phyloP scores from a whole-genome alignment of 2,113 vertebrate genomes.

The Clinocottus analis region DNA sequence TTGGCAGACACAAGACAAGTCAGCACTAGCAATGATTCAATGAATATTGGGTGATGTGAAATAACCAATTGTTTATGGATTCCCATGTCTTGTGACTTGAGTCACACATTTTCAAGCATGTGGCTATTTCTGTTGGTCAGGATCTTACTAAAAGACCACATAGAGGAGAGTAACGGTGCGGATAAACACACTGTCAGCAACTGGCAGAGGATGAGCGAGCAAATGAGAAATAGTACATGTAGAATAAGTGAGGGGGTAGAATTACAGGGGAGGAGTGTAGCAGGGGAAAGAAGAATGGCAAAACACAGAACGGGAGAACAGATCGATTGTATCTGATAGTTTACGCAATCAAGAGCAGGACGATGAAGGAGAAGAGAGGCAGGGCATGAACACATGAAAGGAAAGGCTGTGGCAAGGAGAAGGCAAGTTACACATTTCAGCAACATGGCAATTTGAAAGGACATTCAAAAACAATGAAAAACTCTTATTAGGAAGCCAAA shows the following conservation, averaged over 20 bases:
- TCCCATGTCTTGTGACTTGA: not conserved
- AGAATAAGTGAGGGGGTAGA: slow-evolving; percentile 13
- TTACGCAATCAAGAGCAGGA: slow-evolving; percentile 41
- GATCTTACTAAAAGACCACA: not conserved
- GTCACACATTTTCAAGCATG: not conserved
- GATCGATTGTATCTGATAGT: slow-evolving; percentile 43
- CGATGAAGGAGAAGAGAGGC: slow-evolving; percentile 39
- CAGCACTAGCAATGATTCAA: not conserved
- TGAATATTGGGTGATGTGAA: not conserved
- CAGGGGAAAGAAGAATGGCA: slow-evolving; percentile 6
- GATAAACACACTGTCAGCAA: slow-evolving; percentile 1
- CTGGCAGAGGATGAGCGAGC: no score
- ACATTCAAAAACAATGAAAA: not conserved
- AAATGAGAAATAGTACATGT: not conserved
- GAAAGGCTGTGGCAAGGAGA: slow-evolving; percentile 38
- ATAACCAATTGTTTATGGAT: not conserved
- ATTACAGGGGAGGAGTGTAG: slow-evolving; percentile 18
- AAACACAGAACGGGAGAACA: slow-evolving; percentile 34
- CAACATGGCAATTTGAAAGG: not conserved
- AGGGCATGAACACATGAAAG: slow-evolving; percentile 64
- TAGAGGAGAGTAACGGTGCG: not conserved
- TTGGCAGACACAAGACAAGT: not conserved
- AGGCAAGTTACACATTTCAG: not conserved
- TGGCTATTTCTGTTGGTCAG: not conserved
- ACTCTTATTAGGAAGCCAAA: not conserved